Evolutionary conservation across 2,113 vertebrate genomes (phyloP), one percentile per base, ranked within the genome.

Genomic region (Ophthalmolycus amberensis): DNA sequence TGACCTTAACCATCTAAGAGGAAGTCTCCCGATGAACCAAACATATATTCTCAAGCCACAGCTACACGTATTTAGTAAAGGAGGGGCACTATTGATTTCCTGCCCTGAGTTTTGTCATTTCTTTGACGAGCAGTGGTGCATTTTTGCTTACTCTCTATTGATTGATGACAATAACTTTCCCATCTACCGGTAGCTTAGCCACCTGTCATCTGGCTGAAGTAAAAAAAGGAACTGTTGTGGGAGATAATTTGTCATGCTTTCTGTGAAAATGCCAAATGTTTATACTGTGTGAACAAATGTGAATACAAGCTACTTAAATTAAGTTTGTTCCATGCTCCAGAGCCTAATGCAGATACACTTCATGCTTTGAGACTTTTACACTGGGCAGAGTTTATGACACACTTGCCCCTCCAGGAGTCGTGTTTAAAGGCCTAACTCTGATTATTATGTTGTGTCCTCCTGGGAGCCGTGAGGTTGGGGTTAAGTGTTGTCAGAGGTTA

Each of bases 401-500:
- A 60, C 82, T 80, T 46, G 52, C 44, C 81, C 69, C 79, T 82
- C 29, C 66, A 14, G 82, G 15, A 79, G 85, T 62, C 32, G 18
- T 71, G 54, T 88, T 91, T 90, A 81, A 77, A 0, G 77, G 75
- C 63, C 48, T 44, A 3, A 68, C 87, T 64, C 65, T 82, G 77
- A 58, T 75, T 67, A 64, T 64, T 66, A 84, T 78, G 76, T 14
- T 38, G 59, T 20, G 69, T 87, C 59, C 85, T 79, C 82, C 52
- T 72, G 88, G 90, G 84, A 85, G 71, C 32, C 1, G 42, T 63
- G 38, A 37, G 9, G 38, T 75, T 0, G 6, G 38, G 89, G 89
- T 91, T 90, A 92, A 92, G 87, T 89, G 84, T 77, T 71, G 85
- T 79, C 84, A 85, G 72, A 88, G 87, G 89, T 92, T 37, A 86